Percentiles rank a stretch among this genome's conserved stretches.
phyloP scores from a whole-genome alignment of 2,113 vertebrate genomes.

The Perca fluviatilis region DNA sequence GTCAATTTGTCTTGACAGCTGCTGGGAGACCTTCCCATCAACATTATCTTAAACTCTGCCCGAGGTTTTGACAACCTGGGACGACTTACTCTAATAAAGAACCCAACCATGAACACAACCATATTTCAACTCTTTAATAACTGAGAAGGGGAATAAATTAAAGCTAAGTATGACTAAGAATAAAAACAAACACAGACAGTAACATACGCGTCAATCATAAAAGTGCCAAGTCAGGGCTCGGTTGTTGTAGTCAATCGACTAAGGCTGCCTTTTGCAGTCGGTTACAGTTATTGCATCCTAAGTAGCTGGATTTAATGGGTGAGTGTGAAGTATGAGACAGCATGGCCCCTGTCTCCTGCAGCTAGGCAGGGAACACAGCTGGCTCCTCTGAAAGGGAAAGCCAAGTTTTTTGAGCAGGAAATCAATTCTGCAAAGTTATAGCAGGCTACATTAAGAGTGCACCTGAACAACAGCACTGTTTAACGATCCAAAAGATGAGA shows the following conservation, averaged over 20 bases:
- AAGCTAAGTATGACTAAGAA: neutral
- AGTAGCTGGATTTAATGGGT: conserved; percentile 69
- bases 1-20: neutral
- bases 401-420: conserved; percentile 48
- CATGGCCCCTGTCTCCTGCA: conserved; percentile 65
- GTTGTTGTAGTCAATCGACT: neutral
- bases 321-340: conserved; percentile 70
- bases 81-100: neutral
- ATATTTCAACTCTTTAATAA: neutral
- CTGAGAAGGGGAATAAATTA: neutral
- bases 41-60: conserved; percentile 12
- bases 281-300: conserved; percentile 71
- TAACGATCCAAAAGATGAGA: neutral
- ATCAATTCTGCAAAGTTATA: conserved; percentile 46
- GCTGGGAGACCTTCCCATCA: neutral
- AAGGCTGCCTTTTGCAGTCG: conserved; percentile 37
- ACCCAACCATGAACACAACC: conserved; percentile 14
- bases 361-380: conserved; percentile 66
- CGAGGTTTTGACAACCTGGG: neutral
- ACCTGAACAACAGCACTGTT: neutral
- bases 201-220: conserved; percentile 15
- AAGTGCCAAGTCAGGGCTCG: conserved; percentile 28
- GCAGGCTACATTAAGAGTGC: neutral
- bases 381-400: conserved; percentile 54
- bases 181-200: neutral